phyloP scores from a whole-genome alignment of 2,888 invertebrate genomes.

The Strigamia transsilvanica region DNA sequence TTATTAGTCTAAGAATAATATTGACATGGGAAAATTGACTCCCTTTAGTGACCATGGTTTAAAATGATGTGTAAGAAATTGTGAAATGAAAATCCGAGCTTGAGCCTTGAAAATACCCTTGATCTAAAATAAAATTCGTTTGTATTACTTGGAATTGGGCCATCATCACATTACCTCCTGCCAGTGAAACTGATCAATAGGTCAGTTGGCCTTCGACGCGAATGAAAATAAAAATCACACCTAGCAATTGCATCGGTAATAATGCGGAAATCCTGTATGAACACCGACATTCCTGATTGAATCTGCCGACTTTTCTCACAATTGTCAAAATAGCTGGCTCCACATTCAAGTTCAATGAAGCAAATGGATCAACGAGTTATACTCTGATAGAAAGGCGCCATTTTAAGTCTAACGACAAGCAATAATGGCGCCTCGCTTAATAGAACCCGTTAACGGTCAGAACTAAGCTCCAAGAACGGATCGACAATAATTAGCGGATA shows the following conservation, averaged over 20 bases:
- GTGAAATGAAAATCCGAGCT: background rate
- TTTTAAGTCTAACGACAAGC: constrained; percentile 15
- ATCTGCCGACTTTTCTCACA: constrained; percentile 29
- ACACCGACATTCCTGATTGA: constrained; percentile 37
- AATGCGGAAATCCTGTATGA: constrained; percentile 37
- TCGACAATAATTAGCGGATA: too few species aligned
- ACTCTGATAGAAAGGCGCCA: background rate
- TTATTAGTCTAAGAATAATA: constrained; percentile 7
- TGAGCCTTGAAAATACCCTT: background rate
- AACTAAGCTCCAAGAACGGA: constrained; percentile 11
- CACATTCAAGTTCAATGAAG: constrained; percentile 45
- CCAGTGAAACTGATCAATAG: constrained; percentile 34
- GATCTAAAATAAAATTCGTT: constrained; percentile 40
- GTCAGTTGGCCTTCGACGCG: constrained; percentile 38
- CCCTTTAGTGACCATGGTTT: constrained; percentile 17
- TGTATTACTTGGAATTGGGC: constrained; percentile 40
- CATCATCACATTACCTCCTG: constrained; percentile 30
- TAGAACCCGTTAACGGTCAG: constrained; percentile 24
- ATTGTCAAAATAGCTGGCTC: constrained; percentile 9
- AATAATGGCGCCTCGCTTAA: constrained; percentile 11
- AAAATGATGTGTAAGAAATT: background rate
- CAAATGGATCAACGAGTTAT: constrained; percentile 1
- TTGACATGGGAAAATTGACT: constrained; percentile 38
- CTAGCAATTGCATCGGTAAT: constrained; percentile 33
- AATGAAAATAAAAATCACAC: constrained; percentile 19